These are phyloP conservation scores for Dendrolimus kikuchii DNA, from an alignment of 1,140 invertebrate genomes.

Conservation along the genomic window DNA sequence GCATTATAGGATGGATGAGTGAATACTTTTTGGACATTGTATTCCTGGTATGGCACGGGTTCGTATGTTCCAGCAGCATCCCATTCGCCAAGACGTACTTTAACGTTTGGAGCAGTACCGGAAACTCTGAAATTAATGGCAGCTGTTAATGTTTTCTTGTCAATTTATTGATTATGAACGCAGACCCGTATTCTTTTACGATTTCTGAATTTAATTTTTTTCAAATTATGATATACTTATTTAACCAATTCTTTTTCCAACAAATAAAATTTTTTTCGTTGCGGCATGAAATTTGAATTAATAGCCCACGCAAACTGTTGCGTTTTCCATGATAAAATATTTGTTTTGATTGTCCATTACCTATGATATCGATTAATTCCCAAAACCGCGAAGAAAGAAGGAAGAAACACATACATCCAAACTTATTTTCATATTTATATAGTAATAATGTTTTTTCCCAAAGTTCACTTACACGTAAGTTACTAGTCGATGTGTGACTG, in stretches of 20 bases:
- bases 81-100: conserved; percentile 81
- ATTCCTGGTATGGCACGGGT: conserved; percentile 75
- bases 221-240: too few relatives aligned
- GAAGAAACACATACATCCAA: background rate
- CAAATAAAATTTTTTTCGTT: too few relatives aligned
- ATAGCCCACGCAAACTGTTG: too few relatives aligned
- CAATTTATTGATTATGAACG: too few relatives aligned
- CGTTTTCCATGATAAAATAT: too few relatives aligned
- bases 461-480: conserved; percentile 72
- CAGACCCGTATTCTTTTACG: too few relatives aligned
- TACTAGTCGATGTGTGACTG: conserved; percentile 79
- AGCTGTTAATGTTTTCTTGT: too few relatives aligned
- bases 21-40: conserved; percentile 70
- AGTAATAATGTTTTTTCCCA: conserved; percentile 1
- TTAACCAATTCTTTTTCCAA: too few relatives aligned
- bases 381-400: conserved; percentile 1
- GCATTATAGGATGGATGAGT: conserved; percentile 78
- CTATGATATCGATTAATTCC: too few relatives aligned
- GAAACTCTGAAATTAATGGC: conserved; percentile 35
- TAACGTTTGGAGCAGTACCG: conserved; percentile 65
- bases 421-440: conserved; percentile 5
- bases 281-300: too few relatives aligned
- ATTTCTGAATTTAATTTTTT: too few relatives aligned
- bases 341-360: too few relatives aligned
- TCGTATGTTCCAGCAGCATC: conserved; percentile 75